Evolutionary conservation across 2,113 vertebrate genomes (phyloP).

Genomic region (Microcebus murinus): DNA sequence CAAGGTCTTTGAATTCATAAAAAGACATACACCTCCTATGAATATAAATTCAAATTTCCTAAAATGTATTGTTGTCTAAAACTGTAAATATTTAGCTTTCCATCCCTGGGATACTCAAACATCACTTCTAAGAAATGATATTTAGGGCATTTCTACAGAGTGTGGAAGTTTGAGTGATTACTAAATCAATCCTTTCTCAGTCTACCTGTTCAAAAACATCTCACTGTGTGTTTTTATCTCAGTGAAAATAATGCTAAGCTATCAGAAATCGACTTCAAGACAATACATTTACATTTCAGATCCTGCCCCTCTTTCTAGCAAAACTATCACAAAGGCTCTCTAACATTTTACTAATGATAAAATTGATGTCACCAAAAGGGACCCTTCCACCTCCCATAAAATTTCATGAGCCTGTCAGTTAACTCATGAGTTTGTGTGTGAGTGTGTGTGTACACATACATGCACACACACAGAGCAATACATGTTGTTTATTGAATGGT

Average conservation of each 20-base stretch:
- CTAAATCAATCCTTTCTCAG: background rate
- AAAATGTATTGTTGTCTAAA: background rate
- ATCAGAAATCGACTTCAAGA: background rate
- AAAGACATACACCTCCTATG: background rate
- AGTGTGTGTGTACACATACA: no score
- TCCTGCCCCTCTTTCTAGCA: background rate
- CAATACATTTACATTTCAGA: background rate
- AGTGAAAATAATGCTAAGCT: slow-evolving; percentile 4
- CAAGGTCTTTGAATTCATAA: background rate
- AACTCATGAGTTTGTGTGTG: background rate
- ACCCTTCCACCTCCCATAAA: background rate
- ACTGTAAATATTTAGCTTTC: background rate
- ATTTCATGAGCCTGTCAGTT: background rate
- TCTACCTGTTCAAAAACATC: background rate
- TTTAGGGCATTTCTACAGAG: background rate
- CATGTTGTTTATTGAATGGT: background rate
- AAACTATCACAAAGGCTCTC: background rate
- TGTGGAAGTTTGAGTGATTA: background rate
- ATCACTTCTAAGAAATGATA: background rate
- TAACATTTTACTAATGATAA: slow-evolving; percentile 25
- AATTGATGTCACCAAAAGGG: background rate
- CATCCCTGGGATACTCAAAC: background rate
- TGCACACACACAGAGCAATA: background rate
- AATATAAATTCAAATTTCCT: background rate
- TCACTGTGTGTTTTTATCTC: background rate